Conservation (phyloP, 2,797 vertebrate genomes). For the Psittacula derbiana region DNA sequence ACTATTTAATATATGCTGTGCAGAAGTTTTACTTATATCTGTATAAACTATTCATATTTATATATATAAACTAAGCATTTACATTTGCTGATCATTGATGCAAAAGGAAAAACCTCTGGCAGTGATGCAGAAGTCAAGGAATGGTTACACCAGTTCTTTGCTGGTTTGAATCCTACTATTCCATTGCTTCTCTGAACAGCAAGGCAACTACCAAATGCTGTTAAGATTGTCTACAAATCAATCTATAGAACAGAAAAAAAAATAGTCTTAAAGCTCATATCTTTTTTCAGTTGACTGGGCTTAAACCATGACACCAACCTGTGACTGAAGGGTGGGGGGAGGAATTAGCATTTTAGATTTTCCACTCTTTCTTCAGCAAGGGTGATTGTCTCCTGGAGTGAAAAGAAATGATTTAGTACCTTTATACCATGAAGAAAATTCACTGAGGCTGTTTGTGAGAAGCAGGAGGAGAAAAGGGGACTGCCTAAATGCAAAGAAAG, state of each 20-base stretch:
- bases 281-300: neutral
- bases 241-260: neutral
- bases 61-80: neutral
- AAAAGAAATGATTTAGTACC: slow-evolving; percentile 14
- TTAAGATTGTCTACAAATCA: neutral
- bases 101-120: neutral
- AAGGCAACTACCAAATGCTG: neutral
- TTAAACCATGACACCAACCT: neutral
- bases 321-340: neutral
- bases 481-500: slow-evolving; percentile 32
- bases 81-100: neutral
- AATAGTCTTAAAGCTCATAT: neutral
- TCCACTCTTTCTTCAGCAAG: neutral
- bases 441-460: neutral
- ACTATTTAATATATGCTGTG: neutral
- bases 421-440: slow-evolving; percentile 11
- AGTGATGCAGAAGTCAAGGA: neutral
- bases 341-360: neutral
- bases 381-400: neutral
- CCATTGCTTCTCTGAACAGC: neutral
- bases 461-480: slow-evolving; percentile 10
- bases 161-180: neutral
- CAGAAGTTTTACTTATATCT: neutral
- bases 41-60: neutral
- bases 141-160: neutral